Conservation (phyloP, 2,113 vertebrate genomes). For the rat (Rattus norvegicus) region DNA sequence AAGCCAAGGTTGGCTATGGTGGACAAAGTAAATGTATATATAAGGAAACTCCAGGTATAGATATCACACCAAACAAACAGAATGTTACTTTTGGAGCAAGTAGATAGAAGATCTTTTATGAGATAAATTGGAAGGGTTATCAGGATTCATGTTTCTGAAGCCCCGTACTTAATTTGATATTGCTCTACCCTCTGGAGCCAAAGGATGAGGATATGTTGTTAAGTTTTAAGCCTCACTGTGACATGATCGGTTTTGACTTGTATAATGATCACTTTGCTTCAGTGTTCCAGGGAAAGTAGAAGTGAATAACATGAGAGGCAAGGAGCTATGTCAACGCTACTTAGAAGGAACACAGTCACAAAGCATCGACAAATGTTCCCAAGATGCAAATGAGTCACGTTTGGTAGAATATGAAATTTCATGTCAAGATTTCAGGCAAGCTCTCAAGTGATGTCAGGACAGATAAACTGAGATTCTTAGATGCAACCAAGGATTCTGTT, state of each 20-base stretch:
- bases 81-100: neutral
- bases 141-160: neutral
- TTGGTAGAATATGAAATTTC: neutral
- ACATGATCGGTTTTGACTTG: constrained; percentile 34
- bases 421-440: neutral
- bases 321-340: neutral
- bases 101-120: neutral
- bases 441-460: neutral
- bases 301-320: constrained; percentile 12
- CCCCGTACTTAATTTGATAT: constrained; percentile 13
- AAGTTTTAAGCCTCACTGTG: constrained; percentile 15
- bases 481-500: neutral
- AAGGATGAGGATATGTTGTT: neutral
- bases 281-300: neutral
- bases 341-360: neutral
- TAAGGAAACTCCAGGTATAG: neutral
- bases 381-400: neutral
- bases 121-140: neutral
- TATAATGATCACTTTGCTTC: constrained; percentile 14
- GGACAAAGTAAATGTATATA: neutral
- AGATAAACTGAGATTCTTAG: neutral
- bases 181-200: neutral
- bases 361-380: neutral
- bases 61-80: neutral
- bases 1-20: neutral